Conservation (phyloP, 2,797 vertebrate genomes). For the Paedocypris micromegethes region DNA sequence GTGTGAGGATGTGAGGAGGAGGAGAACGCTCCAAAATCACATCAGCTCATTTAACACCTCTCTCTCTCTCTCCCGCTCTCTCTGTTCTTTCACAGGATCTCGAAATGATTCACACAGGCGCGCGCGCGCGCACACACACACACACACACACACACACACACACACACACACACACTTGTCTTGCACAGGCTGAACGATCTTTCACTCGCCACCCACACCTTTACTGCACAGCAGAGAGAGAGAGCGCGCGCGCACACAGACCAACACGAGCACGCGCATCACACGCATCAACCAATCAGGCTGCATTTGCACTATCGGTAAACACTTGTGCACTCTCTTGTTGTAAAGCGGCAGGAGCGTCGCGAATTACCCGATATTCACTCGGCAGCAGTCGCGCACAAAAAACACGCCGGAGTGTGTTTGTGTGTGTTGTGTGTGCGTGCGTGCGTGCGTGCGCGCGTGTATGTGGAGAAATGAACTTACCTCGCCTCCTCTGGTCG, state of each 20-base stretch:
- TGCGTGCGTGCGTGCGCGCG: no score
- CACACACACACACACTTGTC: constrained; percentile 17
- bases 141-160: constrained; percentile 25
- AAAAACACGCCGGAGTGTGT: no score
- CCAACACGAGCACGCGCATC: constrained; percentile 34
- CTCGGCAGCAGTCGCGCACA: no score
- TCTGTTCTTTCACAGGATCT: constrained; percentile 3
- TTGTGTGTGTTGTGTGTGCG: no score
- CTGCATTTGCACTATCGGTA: no score
- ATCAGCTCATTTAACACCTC: constrained; percentile 11
- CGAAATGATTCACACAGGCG: not conserved
- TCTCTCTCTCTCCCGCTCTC: constrained; percentile 7
- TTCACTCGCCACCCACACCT: constrained; percentile 47
- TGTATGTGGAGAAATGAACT: no score
- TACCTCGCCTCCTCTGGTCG: no score
- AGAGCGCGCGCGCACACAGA: constrained; percentile 19
- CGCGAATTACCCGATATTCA: no score
- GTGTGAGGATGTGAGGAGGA: constrained; percentile 1
- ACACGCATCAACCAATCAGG: constrained; percentile 10
- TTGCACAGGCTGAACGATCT: constrained; percentile 41
- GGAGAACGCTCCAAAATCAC: constrained; percentile 5
- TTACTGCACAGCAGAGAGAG: constrained; percentile 35
- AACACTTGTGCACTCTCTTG: no score
- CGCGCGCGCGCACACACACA: constrained; percentile 1
- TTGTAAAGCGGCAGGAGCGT: no score